Evolutionary conservation across 2,888 invertebrate species (phyloP).

Genomic region (Chrysolina haemoptera): DNA sequence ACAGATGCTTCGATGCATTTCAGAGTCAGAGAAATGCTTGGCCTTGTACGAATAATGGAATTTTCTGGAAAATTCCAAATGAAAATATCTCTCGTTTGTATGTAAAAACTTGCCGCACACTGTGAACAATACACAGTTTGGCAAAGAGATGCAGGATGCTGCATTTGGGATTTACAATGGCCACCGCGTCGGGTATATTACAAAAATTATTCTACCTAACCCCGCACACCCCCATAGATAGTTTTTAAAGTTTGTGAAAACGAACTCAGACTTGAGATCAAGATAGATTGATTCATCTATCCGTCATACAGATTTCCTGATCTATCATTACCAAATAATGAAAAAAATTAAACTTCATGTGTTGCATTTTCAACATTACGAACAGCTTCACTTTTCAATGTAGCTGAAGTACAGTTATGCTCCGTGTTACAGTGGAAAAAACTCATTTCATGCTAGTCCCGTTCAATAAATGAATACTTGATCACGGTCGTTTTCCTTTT

Average conservation of each 20-base stretch:
- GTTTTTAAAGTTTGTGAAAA: background rate
- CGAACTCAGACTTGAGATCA: background rate
- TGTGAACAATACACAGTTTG: background rate
- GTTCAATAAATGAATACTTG: background rate
- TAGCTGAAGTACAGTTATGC: too few species aligned
- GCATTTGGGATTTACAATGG: conserved; percentile 35
- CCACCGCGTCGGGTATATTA: conserved; percentile 12
- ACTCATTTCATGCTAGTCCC: background rate
- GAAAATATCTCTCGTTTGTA: too few species aligned
- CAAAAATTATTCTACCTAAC: background rate
- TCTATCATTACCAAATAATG: too few species aligned
- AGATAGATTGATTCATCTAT: background rate
- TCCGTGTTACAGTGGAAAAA: background rate
- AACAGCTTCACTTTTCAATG: too few species aligned
- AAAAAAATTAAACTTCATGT: too few species aligned
- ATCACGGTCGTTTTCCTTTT: background rate
- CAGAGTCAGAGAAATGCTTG: too few species aligned
- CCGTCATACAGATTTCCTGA: too few species aligned
- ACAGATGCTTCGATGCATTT: too few species aligned
- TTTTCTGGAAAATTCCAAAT: too few species aligned
- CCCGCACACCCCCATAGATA: background rate
- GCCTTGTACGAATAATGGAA: too few species aligned
- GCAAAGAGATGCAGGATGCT: conserved; percentile 25
- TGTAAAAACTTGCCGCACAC: too few species aligned
- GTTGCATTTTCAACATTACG: background rate